A percentile compares a stretch with the other conserved stretches of the same genome.
Conservation (phyloP, 2,797 vertebrate species). For the Lagodon rhomboides region DNA sequence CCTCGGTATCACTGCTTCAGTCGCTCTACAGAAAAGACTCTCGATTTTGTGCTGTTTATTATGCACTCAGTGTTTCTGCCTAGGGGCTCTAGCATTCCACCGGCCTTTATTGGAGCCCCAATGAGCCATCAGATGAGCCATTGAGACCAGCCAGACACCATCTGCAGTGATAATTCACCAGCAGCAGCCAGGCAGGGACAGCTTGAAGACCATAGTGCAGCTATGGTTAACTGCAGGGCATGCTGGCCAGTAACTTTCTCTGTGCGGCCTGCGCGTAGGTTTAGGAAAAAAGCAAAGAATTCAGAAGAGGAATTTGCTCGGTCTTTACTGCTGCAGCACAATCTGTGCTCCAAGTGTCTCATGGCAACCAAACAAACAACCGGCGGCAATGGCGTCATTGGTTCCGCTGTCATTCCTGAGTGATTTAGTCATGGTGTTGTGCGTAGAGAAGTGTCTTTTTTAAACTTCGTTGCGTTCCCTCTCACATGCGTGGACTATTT, state of each 20-base stretch:
- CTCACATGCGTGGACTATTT: constrained; percentile 73
- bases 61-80: constrained; percentile 78
- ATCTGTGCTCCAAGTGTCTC: constrained; percentile 65
- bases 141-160: constrained; percentile 83
- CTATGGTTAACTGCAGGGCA: constrained; percentile 68
- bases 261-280: constrained; percentile 43
- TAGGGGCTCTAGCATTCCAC: constrained; percentile 80
- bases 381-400: constrained; percentile 74
- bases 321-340: constrained; percentile 55
- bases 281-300: constrained; percentile 41
- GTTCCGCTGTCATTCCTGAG: constrained; percentile 84
- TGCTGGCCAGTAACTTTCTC: constrained; percentile 44
- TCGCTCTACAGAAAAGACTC: constrained; percentile 74
- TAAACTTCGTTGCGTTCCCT: constrained; percentile 60
- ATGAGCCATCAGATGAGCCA: constrained; percentile 82
- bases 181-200: constrained; percentile 73
- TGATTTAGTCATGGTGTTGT: constrained; percentile 78
- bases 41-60: constrained; percentile 79
- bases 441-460: constrained; percentile 70
- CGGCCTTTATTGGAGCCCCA: constrained; percentile 80
- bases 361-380: constrained; percentile 85
- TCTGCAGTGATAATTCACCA: constrained; percentile 83
- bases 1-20: constrained; percentile 75
- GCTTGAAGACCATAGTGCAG: constrained; percentile 71
- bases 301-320: constrained; percentile 48